phyloP scores from a whole-genome alignment of 1,140 invertebrate genomes.

The Schlechtendalia chinensis region DNA sequence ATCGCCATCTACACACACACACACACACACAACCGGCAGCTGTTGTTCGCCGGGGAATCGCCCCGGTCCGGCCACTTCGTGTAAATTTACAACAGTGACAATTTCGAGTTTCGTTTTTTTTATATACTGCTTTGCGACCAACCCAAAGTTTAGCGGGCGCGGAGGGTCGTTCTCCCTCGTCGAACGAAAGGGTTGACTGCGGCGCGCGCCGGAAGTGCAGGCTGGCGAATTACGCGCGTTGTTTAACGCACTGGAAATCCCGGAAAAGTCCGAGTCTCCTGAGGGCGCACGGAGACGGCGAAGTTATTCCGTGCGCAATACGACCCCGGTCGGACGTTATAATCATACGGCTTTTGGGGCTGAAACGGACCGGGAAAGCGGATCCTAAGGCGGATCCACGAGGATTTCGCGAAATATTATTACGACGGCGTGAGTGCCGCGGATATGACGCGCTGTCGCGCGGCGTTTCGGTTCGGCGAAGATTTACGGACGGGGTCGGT shows the following conservation, averaged over 20 bases:
- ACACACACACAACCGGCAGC: not conserved
- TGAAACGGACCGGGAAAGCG: slow-evolving; percentile 5
- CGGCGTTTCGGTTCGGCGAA: not conserved
- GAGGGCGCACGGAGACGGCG: not conserved
- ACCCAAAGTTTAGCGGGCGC: not conserved
- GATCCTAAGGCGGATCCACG: not conserved
- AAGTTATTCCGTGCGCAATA: too few relatives aligned
- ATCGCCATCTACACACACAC: slow-evolving; percentile 20
- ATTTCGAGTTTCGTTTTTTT: slow-evolving; percentile 18
- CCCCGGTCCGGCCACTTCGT: slow-evolving; percentile 20
- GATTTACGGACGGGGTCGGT: not conserved
- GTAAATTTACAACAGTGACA: slow-evolving; percentile 42
- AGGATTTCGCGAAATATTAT: too few relatives aligned
- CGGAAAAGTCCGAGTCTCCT: slow-evolving; percentile 7
- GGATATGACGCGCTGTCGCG: too few relatives aligned
- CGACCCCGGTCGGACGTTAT: too few relatives aligned
- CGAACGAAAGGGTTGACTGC: slow-evolving; percentile 33
- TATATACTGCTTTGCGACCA: slow-evolving; percentile 21
- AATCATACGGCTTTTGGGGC: not conserved
- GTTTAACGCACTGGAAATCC: slow-evolving; percentile 44
- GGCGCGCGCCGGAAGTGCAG: slow-evolving; percentile 30
- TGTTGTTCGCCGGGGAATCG: slow-evolving; percentile 20
- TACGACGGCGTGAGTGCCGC: too few relatives aligned
- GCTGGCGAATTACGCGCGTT: slow-evolving; percentile 24
- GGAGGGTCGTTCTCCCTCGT: slow-evolving; percentile 31